A percentile compares a stretch with the other conserved stretches of the same genome.
Conservation (phyloP, 2,113 vertebrate genomes). For the Nicator chloris region DNA sequence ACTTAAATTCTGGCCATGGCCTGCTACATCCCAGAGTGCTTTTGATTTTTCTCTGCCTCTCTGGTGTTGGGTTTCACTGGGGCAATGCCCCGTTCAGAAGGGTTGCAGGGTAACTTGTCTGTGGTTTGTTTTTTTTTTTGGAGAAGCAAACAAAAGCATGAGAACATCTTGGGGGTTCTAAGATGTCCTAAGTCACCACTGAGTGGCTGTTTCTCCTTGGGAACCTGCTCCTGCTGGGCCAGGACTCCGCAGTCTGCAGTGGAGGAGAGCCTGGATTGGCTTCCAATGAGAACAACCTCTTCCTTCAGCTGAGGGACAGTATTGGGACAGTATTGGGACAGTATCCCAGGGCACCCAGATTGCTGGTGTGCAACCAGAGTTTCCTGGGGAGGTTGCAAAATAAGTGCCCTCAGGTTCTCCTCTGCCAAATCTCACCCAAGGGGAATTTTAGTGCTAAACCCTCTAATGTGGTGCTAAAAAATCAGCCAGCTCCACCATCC, state of each 20-base stretch:
- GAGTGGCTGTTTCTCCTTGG: background rate
- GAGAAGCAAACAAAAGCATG: background rate
- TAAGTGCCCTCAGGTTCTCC: background rate
- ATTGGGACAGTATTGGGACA: fast-evolving
- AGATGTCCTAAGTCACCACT: background rate
- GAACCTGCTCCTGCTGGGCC: background rate
- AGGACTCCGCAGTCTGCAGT: background rate
- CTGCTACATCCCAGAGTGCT: no score
- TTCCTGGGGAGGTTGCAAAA: background rate
- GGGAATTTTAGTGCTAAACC: background rate
- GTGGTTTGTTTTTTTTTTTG: fast-evolving
- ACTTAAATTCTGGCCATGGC: background rate
- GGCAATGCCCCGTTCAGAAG: background rate
- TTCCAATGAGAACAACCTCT: background rate
- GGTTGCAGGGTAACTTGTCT: background rate
- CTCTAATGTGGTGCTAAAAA: background rate
- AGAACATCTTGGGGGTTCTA: background rate
- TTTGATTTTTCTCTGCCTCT: background rate
- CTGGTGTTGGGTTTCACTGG: background rate
- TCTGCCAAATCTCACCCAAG: background rate
- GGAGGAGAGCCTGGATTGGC: background rate
- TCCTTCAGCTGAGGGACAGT: background rate
- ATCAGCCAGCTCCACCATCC: background rate
- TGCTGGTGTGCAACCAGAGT: background rate
- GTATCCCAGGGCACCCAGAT: background rate